Base-by-base conservation (phyloP, 1,140 invertebrate species). In the Heterodera schachtii region DNA sequence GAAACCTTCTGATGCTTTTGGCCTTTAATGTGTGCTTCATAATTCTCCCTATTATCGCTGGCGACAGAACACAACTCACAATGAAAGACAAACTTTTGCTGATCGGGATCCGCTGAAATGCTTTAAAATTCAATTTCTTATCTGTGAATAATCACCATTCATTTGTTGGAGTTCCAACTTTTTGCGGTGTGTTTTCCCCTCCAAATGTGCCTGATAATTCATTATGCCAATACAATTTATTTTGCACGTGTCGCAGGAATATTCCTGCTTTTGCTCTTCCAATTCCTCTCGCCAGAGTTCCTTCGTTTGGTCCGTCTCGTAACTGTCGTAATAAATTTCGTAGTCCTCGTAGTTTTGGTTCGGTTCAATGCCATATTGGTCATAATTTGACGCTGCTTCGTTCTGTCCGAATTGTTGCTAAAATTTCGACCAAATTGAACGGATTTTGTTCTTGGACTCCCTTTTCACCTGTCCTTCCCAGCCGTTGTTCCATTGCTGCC, bases 1-100 rank as follows among this genome's bases (percentile, higher is more conserved):
- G 19, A 64, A 78, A 78, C 76, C 49, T 66, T 77, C 64, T 78
- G 76, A 69, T 78, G 76, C 60, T 78, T 78, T 78, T 78, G 76
- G 3, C 76, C 76, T 43, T 11, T 66, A 31, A 78, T 5, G 46
- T 78, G 76, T 0, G 41, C 69, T 46, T 78, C 60, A 16, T 43
- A 78, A 60, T 57, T 46, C 21, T 4, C 1, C 46, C 21, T 13
- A 31, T 57, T 66, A 8, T n/a, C 31, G n/a, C 76, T 69, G 21
- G 21, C 60, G 64, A 78, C 76, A 7, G 41, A 69, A 8, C 76
- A 78, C 7, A 78, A 46, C 9, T 67, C 76, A 66, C 76, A 78
- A 57, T 21, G 76, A 46, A 60, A 66, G 67, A 19, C 75, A 16
- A 49, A 16, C 41, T 78, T 78, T 19, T 31, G 52, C 21, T 16